These are phyloP conservation scores for Aporophyla nigra DNA, from an alignment of 2,888 invertebrate genomes.

Conservation along the genomic window DNA sequence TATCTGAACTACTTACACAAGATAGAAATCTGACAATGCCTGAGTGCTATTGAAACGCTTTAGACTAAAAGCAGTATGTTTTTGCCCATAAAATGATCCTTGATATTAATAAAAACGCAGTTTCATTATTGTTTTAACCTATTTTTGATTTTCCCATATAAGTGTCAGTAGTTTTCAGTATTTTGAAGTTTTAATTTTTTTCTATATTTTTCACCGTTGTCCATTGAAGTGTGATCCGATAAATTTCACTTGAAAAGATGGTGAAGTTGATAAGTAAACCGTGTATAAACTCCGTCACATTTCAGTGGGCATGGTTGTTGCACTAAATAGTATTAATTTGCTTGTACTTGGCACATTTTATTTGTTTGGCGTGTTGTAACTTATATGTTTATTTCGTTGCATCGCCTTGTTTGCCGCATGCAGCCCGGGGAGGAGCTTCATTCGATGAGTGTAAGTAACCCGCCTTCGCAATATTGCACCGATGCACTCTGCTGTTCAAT, in stretches of 20 bases:
- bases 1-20: slow-evolving; percentile 49
- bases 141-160: slow-evolving; percentile 24
- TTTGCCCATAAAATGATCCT: slow-evolving; percentile 33
- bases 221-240: slow-evolving; percentile 50
- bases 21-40: slow-evolving; percentile 61
- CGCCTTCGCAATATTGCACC: slow-evolving; percentile 62
- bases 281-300: slow-evolving; percentile 17
- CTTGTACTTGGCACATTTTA: slow-evolving; percentile 67
- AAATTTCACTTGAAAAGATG: slow-evolving; percentile 39
- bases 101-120: slow-evolving; percentile 21
- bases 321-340: slow-evolving; percentile 57
- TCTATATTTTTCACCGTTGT: slow-evolving; percentile 38
- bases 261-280: slow-evolving; percentile 26
- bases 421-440: slow-evolving; percentile 93
- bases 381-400: slow-evolving; percentile 88
- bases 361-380: slow-evolving; percentile 84
- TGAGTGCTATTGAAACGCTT: slow-evolving; percentile 42
- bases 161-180: slow-evolving; percentile 41
- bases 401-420: slow-evolving; percentile 88
- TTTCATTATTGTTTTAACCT: slow-evolving; percentile 14
- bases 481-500: slow-evolving; percentile 43
- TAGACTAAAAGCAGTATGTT: slow-evolving; percentile 31
- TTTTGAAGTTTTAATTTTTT: slow-evolving; percentile 50
- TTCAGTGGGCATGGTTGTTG: slow-evolving; percentile 50
- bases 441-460: slow-evolving; percentile 93